Conservation (phyloP, 2,113 vertebrate genomes). For the Stegastes partitus region DNA sequence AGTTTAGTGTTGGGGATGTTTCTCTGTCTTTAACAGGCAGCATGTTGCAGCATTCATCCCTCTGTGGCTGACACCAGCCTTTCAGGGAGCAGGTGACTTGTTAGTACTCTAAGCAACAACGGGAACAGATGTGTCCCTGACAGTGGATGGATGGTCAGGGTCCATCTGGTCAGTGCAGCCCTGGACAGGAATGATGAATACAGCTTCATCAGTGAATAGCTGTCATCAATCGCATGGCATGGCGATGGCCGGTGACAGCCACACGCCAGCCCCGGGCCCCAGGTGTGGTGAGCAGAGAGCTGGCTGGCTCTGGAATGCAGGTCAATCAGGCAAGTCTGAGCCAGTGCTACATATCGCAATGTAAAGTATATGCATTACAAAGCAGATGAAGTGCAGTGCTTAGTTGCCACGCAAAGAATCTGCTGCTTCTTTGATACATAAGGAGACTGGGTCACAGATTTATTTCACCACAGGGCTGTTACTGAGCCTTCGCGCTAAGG, state of each 20-base stretch:
- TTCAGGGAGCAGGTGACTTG: slow-evolving; percentile 98
- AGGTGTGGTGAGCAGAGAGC: slow-evolving; percentile 91
- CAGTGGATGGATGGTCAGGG: slow-evolving; percentile 99
- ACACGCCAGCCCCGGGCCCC: slow-evolving; percentile 92
- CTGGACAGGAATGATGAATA: slow-evolving; percentile 99
- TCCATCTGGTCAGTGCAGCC: slow-evolving; percentile 99
- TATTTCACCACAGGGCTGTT: slow-evolving; percentile 70
- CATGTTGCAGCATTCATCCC: slow-evolving; percentile 73
- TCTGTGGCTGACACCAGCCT: slow-evolving; percentile 93
- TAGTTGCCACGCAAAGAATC: slow-evolving; percentile 36
- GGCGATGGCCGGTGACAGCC: slow-evolving; percentile 96
- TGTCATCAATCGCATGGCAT: slow-evolving; percentile 98
- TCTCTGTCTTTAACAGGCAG: slow-evolving; percentile 77
- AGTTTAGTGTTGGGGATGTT: slow-evolving; percentile 40
- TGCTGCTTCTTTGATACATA: slow-evolving; percentile 55
- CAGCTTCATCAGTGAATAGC: slow-evolving; percentile 99
- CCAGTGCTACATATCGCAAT: slow-evolving; percentile 89
- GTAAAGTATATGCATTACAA: slow-evolving; percentile 86
- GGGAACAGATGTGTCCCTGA: slow-evolving; percentile 99
- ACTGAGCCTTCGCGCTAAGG: slow-evolving; percentile 66
- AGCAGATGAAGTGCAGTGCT: slow-evolving; percentile 78
- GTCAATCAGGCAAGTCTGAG: slow-evolving; percentile 93
- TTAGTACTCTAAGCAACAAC: slow-evolving; percentile 99
- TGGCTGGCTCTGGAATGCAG: slow-evolving; percentile 93
- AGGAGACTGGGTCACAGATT: slow-evolving; percentile 65